Evolutionary conservation across 2,888 invertebrate species (phyloP), one percentile per base, ranked within the genome.

Genomic region (Mythimna lalbum): DNA sequence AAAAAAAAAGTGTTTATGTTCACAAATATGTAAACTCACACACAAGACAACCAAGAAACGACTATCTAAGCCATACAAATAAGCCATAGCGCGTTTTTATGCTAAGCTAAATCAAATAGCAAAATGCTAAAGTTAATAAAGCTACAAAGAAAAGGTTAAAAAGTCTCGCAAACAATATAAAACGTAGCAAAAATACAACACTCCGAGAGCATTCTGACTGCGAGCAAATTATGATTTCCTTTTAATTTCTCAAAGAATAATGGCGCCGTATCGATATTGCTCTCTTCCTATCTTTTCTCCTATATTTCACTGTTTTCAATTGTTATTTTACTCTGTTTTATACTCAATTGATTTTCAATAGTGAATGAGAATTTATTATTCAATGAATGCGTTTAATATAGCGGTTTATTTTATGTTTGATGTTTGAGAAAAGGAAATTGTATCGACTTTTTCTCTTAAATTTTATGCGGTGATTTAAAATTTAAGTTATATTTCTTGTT

Each of bases 321-420:
- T 86, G 83, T 82, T 84, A 78, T 81, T 82, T 78, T 82, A 82
- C 82, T 81, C 73, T 83, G 75, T 83, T 84, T 81, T 81, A 82
- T 83, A 79, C 84, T 69, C 83, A 83, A 88, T 86, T 86, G 86
- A 66, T 82, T 86, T 83, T 83, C 81, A 86, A 89, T 86, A 82
- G 80, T 80, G 80, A 82, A 72, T 66, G 55, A 49, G 21, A 71
- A 71, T 84, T 81, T 72, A 74, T 84, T 72, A 49, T 69, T 78
- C 60, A 4, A 36, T 33, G 62, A 66, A 36, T 56, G 10, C n/a
- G 33, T 80, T 76, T 49, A 31, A 56, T 53, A 47, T 27, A 47
- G 33, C 52, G 14, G 63, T 81, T 62, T 69, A 68, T 47, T 78
- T 14, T 55, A 52, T 17, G 33, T 27, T 57, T 62, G 10, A 69